These are phyloP conservation scores for Isoperla grammatica DNA, from an alignment of 2,888 invertebrate species.

Conservation along the genomic window DNA sequence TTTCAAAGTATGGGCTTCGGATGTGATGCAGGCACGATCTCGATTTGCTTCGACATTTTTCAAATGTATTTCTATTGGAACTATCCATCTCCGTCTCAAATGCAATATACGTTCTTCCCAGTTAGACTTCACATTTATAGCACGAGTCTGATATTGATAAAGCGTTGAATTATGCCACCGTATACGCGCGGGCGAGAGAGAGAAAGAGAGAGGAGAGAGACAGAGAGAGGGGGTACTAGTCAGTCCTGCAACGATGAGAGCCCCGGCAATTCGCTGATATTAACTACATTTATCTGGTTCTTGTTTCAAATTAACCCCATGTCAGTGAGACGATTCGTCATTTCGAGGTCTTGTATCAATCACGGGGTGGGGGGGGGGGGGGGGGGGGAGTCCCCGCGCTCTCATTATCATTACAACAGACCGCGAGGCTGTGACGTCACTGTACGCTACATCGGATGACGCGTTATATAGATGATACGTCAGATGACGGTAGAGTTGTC, in stretches of 20 bases:
- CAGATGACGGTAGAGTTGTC: too few relatives aligned
- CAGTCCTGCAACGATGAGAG: too few relatives aligned
- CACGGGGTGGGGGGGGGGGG: slow-evolving; percentile 20
- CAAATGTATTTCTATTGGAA: slow-evolving; percentile 18
- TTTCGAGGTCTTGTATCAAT: slow-evolving; percentile 32
- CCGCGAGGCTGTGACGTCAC: slow-evolving; percentile 9
- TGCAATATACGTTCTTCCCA: slow-evolving; percentile 16
- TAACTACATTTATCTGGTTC: slow-evolving; percentile 33
- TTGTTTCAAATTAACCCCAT: slow-evolving; percentile 33
- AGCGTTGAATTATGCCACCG: slow-evolving; percentile 30
- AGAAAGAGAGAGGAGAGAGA: too few relatives aligned
- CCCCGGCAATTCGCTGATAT: slow-evolving; percentile 31
- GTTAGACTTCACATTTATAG: slow-evolving; percentile 17
- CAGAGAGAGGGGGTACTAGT: slow-evolving; percentile 20
- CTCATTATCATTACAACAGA: slow-evolving; percentile 30
- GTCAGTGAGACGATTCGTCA: slow-evolving; percentile 31
- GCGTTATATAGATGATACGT: too few relatives aligned
- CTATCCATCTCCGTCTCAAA: slow-evolving; percentile 16
- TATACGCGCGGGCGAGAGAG: too few relatives aligned
- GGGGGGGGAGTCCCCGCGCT: background rate
- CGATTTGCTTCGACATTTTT: slow-evolving; percentile 9
- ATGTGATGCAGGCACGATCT: slow-evolving; percentile 8
- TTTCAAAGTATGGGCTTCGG: slow-evolving; percentile 1
- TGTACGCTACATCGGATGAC: too few relatives aligned
- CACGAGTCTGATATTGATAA: slow-evolving; percentile 23